phyloP scores from a whole-genome alignment of 2,797 vertebrate genomes.

The Arctocebus calabarensis region DNA sequence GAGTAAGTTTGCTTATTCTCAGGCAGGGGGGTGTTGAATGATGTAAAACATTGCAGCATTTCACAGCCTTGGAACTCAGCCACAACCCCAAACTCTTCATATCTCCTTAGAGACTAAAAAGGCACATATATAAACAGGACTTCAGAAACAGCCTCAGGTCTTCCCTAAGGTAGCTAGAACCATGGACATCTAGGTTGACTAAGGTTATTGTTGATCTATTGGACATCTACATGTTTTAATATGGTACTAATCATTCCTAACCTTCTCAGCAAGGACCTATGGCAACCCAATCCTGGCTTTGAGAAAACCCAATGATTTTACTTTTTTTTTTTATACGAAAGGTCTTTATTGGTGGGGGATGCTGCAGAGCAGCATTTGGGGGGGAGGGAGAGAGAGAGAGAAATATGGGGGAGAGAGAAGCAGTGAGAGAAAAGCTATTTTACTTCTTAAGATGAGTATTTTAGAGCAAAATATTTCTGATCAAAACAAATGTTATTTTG shows the following conservation, averaged over 20 bases:
- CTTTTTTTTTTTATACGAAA: no score
- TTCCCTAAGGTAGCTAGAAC: background rate
- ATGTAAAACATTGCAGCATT: background rate
- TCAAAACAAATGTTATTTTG: background rate
- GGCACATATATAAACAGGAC: background rate
- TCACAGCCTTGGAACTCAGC: background rate
- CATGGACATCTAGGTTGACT: background rate
- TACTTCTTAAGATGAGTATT: background rate
- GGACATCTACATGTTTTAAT: background rate
- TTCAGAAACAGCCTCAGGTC: background rate
- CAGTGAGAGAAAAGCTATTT: no score
- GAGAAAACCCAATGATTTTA: constrained; percentile 1
- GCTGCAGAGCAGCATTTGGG: no score
- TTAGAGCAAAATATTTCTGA: constrained; percentile 42
- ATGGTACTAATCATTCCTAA: background rate
- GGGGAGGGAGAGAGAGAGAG: no score
- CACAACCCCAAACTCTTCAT: background rate
- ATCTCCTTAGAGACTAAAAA: background rate
- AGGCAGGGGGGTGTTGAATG: rapidly evolving
- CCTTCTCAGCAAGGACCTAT: background rate
- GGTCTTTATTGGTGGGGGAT: no score
- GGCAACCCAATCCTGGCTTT: background rate
- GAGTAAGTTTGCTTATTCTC: background rate
- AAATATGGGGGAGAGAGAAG: no score
- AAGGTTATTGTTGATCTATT: background rate